These are phyloP conservation scores for Cyanocitta stelleri DNA, from an alignment of 2,113 vertebrate species.

Conservation along the genomic window DNA sequence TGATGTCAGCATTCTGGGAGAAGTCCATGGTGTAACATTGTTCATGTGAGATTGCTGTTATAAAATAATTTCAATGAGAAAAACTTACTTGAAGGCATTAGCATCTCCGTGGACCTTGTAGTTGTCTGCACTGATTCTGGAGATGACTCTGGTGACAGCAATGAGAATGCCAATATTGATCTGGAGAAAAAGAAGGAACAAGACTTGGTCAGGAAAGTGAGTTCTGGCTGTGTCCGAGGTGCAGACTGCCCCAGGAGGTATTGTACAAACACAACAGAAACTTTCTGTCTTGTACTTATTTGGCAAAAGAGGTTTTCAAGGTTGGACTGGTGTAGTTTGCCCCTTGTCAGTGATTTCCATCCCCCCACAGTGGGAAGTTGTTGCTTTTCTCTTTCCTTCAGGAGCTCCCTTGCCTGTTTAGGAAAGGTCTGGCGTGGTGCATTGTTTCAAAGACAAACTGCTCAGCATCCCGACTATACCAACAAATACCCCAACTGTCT, in stretches of 20 bases:
- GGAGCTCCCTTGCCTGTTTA: neutral
- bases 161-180: slow-evolving; percentile 91
- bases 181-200: slow-evolving; percentile 54
- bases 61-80: neutral
- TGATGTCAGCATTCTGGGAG: neutral
- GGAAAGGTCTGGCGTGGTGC: neutral
- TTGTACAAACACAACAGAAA: neutral
- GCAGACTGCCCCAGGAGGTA: neutral
- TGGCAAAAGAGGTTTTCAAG: neutral
- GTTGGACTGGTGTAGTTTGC: neutral
- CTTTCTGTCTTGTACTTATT: accelerated
- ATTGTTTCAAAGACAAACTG: neutral
- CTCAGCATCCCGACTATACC: neutral
- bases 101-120: slow-evolving; percentile 91
- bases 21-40: accelerated
- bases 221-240: accelerated
- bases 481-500: neutral
- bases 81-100: slow-evolving; percentile 88
- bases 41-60: neutral
- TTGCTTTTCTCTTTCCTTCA: neutral
- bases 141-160: slow-evolving; percentile 93
- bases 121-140: slow-evolving; percentile 91
- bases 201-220: neutral
- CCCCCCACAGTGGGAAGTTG: neutral
- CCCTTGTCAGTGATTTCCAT: neutral